These are phyloP conservation scores for Lasioglossum morio DNA, from an alignment of 2,888 invertebrate genomes.

Conservation along the genomic window DNA sequence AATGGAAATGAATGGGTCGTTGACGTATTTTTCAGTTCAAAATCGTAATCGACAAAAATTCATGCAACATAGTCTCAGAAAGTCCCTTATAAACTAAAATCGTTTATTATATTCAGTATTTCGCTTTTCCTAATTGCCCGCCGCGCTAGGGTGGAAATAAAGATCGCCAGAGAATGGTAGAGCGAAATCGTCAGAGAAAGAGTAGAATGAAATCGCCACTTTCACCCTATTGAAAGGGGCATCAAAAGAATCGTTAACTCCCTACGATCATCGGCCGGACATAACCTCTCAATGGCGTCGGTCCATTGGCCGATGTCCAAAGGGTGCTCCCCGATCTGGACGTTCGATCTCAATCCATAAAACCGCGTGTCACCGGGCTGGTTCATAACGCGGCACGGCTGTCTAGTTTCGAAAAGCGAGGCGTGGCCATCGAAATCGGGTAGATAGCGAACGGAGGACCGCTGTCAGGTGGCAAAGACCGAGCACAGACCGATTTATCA, in stretches of 20 bases:
- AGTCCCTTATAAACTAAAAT: neutral
- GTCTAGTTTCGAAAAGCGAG: neutral
- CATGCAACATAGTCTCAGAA: neutral
- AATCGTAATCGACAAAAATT: too few relatives aligned
- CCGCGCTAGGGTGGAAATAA: neutral
- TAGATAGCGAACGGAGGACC: neutral
- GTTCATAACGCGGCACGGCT: neutral
- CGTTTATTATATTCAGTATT: neutral
- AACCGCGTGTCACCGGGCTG: constrained; percentile 2
- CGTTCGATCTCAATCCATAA: neutral
- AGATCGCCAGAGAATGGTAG: neutral
- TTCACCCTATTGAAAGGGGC: neutral
- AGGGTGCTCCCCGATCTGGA: neutral
- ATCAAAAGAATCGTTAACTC: constrained; percentile 1
- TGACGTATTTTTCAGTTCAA: too few relatives aligned
- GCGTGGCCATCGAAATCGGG: neutral
- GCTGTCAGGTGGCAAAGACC: neutral
- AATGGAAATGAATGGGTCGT: too few relatives aligned
- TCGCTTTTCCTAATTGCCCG: neutral
- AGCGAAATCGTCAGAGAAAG: neutral
- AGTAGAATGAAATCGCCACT: neutral
- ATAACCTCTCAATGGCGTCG: neutral
- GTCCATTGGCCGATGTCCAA: neutral
- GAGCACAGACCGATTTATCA: neutral
- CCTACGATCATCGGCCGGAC: neutral